Evolutionary conservation across 2,888 invertebrate species (phyloP).

Genomic region (Nysson spinosus): DNA sequence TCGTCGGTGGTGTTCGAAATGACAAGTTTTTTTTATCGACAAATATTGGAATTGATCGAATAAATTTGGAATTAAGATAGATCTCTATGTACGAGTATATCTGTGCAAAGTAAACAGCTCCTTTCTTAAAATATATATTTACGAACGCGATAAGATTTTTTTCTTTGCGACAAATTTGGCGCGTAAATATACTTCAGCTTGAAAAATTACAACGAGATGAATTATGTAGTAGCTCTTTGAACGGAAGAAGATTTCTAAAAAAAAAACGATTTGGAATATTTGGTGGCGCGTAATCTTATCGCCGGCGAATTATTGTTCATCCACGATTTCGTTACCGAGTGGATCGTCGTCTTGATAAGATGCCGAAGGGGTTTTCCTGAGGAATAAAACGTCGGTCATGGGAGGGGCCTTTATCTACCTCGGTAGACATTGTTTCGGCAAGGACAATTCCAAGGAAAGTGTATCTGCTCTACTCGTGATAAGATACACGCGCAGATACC

Average conservation of each 20-base stretch:
- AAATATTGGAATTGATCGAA: too few relatives aligned
- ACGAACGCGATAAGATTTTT: too few relatives aligned
- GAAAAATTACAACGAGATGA: too few relatives aligned
- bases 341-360: constrained; percentile 25
- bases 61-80: too few relatives aligned
- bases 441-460: constrained; percentile 30
- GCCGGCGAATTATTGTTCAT: constrained; percentile 37
- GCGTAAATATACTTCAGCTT: too few relatives aligned
- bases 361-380: constrained; percentile 13
- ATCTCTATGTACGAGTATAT: too few relatives aligned
- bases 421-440: constrained; percentile 38
- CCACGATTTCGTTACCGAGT: constrained; percentile 25
- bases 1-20: too few relatives aligned
- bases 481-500: constrained; percentile 38
- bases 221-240: too few relatives aligned
- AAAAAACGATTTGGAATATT: not conserved
- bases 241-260: not conserved
- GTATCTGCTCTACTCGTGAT: constrained; percentile 22
- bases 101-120: too few relatives aligned
- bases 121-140: too few relatives aligned
- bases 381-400: constrained; percentile 14
- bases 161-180: too few relatives aligned
- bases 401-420: constrained; percentile 33
- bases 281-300: constrained; percentile 32
- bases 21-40: too few relatives aligned